phyloP scores from a whole-genome alignment of 2,888 invertebrate genomes.

The Conops quadrifasciatus region DNA sequence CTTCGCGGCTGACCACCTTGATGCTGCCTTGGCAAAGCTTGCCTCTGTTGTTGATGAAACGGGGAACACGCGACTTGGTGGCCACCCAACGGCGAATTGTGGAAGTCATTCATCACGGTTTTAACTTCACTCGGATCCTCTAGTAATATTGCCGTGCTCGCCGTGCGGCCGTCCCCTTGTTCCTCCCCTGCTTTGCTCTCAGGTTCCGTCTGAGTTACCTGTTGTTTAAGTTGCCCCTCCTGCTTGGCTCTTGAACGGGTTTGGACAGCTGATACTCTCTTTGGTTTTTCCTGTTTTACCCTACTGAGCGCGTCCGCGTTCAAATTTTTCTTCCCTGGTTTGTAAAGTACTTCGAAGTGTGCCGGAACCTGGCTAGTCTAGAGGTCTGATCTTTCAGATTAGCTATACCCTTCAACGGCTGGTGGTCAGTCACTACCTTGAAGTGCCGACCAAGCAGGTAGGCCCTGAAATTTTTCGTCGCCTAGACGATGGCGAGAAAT shows the following conservation, averaged over 20 bases:
- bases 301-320: neutral
- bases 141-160: neutral
- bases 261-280: neutral
- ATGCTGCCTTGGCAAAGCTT: no score
- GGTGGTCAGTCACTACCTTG: neutral
- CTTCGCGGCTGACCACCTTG: neutral
- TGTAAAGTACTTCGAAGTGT: slow-evolving; percentile 3
- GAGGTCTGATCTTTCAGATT: neutral
- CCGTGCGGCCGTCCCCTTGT: neutral
- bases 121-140: neutral
- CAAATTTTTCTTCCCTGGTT: neutral
- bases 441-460: neutral
- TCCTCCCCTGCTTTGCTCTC: neutral
- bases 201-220: neutral
- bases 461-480: neutral
- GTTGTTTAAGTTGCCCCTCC: neutral
- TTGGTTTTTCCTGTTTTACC: no score
- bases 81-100: neutral
- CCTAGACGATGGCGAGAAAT: neutral
- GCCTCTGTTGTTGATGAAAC: no score
- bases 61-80: slow-evolving; percentile 18
- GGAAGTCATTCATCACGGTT: slow-evolving; percentile 6
- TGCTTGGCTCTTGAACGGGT: neutral
- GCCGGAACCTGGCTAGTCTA: neutral
- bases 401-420: neutral